phyloP scores from a whole-genome alignment of 1,140 invertebrate species.

The Drosophila nigromelanica region DNA sequence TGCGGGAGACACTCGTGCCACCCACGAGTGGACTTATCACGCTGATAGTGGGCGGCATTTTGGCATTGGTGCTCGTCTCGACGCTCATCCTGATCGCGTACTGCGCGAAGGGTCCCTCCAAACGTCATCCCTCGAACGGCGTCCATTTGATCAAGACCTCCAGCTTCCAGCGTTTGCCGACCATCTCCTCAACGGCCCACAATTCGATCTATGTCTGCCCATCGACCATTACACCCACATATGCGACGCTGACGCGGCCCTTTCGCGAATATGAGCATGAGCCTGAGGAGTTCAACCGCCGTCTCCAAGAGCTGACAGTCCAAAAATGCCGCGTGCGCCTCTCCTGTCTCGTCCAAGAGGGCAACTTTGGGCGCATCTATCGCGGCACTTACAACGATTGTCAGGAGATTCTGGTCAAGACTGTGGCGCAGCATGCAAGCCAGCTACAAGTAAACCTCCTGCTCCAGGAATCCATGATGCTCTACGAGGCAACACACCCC shows the following conservation, averaged over 20 bases:
- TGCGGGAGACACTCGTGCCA: slow-evolving; percentile 74
- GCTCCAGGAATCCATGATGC: slow-evolving; percentile 93
- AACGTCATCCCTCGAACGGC: slow-evolving; percentile 73
- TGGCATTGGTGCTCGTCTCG: slow-evolving; percentile 75
- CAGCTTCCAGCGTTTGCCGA: slow-evolving; percentile 80
- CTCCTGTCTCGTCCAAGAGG: slow-evolving; percentile 91
- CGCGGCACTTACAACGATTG: slow-evolving; percentile 91
- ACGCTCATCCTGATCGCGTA: slow-evolving; percentile 81
- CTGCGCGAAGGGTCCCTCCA: slow-evolving; percentile 80
- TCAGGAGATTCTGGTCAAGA: slow-evolving; percentile 94
- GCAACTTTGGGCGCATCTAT: slow-evolving; percentile 96
- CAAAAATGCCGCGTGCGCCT: slow-evolving; percentile 89
- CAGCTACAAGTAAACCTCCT: slow-evolving; percentile 92
- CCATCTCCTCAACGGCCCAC: slow-evolving; percentile 77
- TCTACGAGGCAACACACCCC: slow-evolving; percentile 93
- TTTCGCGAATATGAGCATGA: slow-evolving; percentile 83
- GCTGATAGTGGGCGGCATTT: slow-evolving; percentile 74
- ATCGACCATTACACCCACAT: slow-evolving; percentile 77
- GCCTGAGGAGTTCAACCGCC: slow-evolving; percentile 83
- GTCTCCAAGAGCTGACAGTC: slow-evolving; percentile 81
- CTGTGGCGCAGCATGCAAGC: slow-evolving; percentile 88
- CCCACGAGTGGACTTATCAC: slow-evolving; percentile 75
- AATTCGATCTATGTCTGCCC: slow-evolving; percentile 83
- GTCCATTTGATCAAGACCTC: slow-evolving; percentile 81
- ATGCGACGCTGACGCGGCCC: slow-evolving; percentile 79